Base-by-base conservation (phyloP, 2,888 invertebrate species). In the Agrotis puta region DNA sequence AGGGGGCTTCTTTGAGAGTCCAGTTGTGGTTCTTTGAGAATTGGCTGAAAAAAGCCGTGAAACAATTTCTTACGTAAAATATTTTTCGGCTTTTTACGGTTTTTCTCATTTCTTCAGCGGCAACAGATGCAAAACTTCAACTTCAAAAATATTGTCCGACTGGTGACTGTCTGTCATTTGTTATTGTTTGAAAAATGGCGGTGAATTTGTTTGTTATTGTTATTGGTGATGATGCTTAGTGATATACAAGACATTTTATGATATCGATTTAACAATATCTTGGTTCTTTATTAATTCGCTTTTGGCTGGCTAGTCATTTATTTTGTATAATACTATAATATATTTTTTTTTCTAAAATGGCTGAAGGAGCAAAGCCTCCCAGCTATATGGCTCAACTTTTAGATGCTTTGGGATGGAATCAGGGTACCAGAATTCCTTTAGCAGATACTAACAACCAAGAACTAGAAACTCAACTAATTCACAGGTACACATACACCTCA, bases 391-490 rank as follows among this genome's bases (percentile, higher is more conserved):
- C 97, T 54, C 97, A 97, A 84, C 94, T 98, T 70, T 92, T 98
- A 72, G 97, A 97, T 81, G 96, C 97, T 82, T 94, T 98, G 72
- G 98, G 98, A 3, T 98, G 98, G 97, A 96, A 97, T 69, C 97
- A 97, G 87, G 98, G 98, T 9, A 98, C 98, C 74, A 97, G 97
- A 87, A 97, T 98, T 84, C 98, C 98, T 4, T 96, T 98, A 77
- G 98, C 98, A 1, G 98, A 98, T 93, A 96, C 97, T 56, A 97
- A 97, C 87, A 98, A 98, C 70, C 93, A 95, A 85, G 88, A 86
- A 59, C 84, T 94, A 48, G 96, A 96, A 89, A 88, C 87, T 33
- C 77, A 90, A 27, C 85, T 96, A 24, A 93, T 95, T 74, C 81
- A 90, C 18, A 94, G 95, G 96, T 95, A 85, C 48, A n/a, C 0